Evolutionary conservation across 92 coral and sea anemone species (phyloP).

Genomic region (Phenganax subtilis): DNA sequence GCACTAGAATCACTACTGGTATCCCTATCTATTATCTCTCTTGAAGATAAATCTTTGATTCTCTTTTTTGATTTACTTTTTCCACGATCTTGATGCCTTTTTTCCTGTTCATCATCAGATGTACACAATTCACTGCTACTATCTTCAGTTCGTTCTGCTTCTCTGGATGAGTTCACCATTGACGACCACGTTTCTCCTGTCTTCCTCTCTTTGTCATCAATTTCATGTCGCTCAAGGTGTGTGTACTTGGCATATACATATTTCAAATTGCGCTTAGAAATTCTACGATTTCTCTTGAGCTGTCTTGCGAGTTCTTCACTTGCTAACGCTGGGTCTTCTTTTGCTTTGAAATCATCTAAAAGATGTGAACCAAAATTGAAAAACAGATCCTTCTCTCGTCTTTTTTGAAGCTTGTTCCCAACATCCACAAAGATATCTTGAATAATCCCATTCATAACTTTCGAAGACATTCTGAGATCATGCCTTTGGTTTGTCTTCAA

Average conservation of each 20-base stretch:
- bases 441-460: conserved; percentile 57
- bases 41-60: background rate
- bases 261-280: conserved; percentile 57
- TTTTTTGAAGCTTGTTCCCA: conserved; percentile 82
- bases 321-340: conserved; percentile 71
- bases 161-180: background rate
- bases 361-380: conserved; percentile 81
- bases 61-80: background rate
- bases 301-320: conserved; percentile 48
- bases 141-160: background rate
- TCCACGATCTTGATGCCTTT: background rate
- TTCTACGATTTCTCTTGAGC: conserved; percentile 62
- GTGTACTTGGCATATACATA: conserved; percentile 69
- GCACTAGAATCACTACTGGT: background rate
- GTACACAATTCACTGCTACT: background rate
- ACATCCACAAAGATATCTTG: conserved; percentile 72
- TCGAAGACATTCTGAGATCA: conserved; percentile 61
- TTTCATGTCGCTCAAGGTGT: conserved; percentile 55
- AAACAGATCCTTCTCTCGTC: conserved; percentile 71
- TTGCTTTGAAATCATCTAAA: conserved; percentile 58
- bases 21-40: background rate
- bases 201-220: background rate
- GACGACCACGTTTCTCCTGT: background rate
- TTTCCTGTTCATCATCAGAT: conserved; percentile 9
- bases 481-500: conserved; percentile 54